Evolutionary conservation across 2,888 invertebrate species (phyloP).

Genomic region (Mythimna lalbum): DNA sequence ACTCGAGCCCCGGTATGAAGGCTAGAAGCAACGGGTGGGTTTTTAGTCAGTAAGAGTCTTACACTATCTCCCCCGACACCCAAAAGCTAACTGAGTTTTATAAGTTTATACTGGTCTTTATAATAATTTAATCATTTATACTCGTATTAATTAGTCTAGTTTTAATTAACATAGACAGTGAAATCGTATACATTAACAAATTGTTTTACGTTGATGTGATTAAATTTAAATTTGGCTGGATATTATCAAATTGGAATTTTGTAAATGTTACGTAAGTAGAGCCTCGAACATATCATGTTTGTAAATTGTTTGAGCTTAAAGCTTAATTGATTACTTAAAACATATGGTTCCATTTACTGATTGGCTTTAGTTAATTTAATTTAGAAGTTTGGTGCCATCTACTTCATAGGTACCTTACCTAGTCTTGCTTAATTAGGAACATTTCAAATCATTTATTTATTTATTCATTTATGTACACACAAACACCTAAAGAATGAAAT

Average conservation of each 20-base stretch:
- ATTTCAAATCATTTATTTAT: too few species aligned
- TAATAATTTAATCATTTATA: slow-evolving; percentile 10
- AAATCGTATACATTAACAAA: background rate
- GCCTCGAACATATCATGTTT: slow-evolving; percentile 1
- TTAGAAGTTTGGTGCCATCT: background rate
- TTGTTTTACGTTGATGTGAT: background rate
- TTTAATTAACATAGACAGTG: slow-evolving; percentile 27
- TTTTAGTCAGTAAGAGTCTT: too few species aligned
- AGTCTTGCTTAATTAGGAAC: background rate
- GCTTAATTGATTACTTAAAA: slow-evolving; percentile 4
- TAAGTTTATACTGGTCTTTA: too few species aligned
- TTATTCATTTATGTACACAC: too few species aligned
- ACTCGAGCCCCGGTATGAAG: too few species aligned
- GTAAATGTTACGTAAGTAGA: background rate
- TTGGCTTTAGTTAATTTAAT: slow-evolving; percentile 3
- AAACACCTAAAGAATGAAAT: too few species aligned
- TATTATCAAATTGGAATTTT: slow-evolving; percentile 25
- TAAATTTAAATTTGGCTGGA: background rate
- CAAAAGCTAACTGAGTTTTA: slow-evolving; percentile 6
- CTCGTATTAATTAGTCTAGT: slow-evolving; percentile 9
- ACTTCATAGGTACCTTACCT: background rate
- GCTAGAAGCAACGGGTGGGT: too few species aligned
- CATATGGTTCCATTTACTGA: background rate
- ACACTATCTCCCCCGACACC: too few species aligned
- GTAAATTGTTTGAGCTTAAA: slow-evolving; percentile 10